Evolutionary conservation across 2,888 invertebrate genomes (phyloP).

Genomic region (Brachylomia viminalis): DNA sequence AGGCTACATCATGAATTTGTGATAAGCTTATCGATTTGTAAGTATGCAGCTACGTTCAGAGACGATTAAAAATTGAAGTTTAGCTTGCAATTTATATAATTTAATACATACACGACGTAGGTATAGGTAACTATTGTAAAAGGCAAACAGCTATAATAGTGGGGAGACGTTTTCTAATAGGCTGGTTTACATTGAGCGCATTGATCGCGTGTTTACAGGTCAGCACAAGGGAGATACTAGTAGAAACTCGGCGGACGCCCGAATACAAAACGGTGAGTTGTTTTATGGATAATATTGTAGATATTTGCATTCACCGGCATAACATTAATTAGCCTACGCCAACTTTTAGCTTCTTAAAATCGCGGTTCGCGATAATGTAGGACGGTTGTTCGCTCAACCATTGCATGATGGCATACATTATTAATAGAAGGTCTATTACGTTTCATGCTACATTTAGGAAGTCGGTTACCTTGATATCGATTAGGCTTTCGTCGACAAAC

Average conservation of each 20-base stretch:
- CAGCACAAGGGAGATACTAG: slow-evolving; percentile 88
- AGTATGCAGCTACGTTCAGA: slow-evolving; percentile 59
- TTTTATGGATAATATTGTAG: slow-evolving; percentile 69
- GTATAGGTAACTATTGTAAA: slow-evolving; percentile 67
- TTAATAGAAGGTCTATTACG: slow-evolving; percentile 81
- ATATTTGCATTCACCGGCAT: slow-evolving; percentile 54
- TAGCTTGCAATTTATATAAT: slow-evolving; percentile 51
- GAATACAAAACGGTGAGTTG: slow-evolving; percentile 88
- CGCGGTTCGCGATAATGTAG: slow-evolving; percentile 52
- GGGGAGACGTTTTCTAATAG: slow-evolving; percentile 79
- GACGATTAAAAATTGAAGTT: slow-evolving; percentile 49
- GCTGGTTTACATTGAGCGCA: slow-evolving; percentile 84
- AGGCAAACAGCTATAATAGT: slow-evolving; percentile 71
- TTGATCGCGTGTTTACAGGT: slow-evolving; percentile 89
- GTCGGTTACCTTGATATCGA: slow-evolving; percentile 84
- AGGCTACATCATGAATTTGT: slow-evolving; percentile 52
- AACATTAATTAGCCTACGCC: slow-evolving; percentile 55
- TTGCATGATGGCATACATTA: slow-evolving; percentile 84
- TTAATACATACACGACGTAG: slow-evolving; percentile 48
- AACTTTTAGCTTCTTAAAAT: slow-evolving; percentile 55
- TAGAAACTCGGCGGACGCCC: slow-evolving; percentile 87
- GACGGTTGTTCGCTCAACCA: slow-evolving; percentile 72
- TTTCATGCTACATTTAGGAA: slow-evolving; percentile 78
- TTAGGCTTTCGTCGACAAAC: slow-evolving; percentile 71
- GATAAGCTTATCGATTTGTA: slow-evolving; percentile 66